phyloP scores from a whole-genome alignment of 2,888 invertebrate genomes.

The Sinhomidia bicolor region DNA sequence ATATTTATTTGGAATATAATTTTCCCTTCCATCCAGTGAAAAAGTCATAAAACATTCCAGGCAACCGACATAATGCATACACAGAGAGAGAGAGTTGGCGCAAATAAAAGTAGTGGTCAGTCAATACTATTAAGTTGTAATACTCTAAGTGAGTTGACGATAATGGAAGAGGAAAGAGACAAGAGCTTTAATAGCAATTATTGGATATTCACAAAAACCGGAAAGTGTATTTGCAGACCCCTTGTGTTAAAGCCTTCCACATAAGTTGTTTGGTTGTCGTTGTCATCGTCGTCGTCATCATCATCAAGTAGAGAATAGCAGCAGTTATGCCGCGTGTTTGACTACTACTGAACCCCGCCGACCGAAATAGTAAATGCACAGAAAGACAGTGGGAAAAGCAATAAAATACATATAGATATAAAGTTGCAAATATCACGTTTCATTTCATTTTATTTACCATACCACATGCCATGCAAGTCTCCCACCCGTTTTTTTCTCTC shows the following conservation, averaged over 20 bases:
- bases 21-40: neutral
- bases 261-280: no score
- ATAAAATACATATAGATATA: slow-evolving; percentile 57
- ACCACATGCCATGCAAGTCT: slow-evolving; percentile 51
- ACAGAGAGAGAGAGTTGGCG: neutral
- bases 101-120: slow-evolving; percentile 22
- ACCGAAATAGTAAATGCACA: neutral
- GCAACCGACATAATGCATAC: no score
- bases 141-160: neutral
- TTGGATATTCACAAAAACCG: slow-evolving; percentile 41
- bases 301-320: neutral
- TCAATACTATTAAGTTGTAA: neutral
- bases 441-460: slow-evolving; percentile 64
- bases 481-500: neutral
- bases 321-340: neutral
- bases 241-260: neutral
- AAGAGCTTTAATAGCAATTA: slow-evolving; percentile 53
- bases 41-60: slow-evolving; percentile 52
- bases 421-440: slow-evolving; percentile 73
- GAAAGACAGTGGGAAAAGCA: slow-evolving; percentile 46
- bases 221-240: slow-evolving; percentile 52
- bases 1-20: neutral
- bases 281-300: neutral
- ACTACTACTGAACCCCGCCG: neutral
- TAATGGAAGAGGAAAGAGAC: slow-evolving; percentile 23